Base-by-base conservation (phyloP, 2,888 invertebrate genomes). In the Subacronicta megacephala region DNA sequence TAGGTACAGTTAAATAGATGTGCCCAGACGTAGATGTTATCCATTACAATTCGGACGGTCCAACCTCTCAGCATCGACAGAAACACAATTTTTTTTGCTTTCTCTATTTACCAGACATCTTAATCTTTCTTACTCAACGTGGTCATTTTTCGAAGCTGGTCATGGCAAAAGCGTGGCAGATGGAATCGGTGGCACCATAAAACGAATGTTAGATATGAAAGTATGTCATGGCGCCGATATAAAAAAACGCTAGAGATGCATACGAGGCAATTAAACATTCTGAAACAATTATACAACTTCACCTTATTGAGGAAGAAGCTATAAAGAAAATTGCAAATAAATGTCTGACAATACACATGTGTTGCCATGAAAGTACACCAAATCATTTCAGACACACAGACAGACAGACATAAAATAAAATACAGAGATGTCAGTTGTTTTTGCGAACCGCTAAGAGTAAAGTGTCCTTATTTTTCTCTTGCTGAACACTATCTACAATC, bases 401-500 rank as follows among this genome's bases (percentile, higher is more conserved):
- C 23, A 35, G 41, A 50, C 50, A 36, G 35, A 42, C 42, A 4
- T 10, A 41, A 23, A 35, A 50, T 42, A 35, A 13, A 38, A 54
- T 44, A 42, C 15, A 56, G 56, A 56, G 56, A 46, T 44, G 36
- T 52, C 18, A 57, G 51, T 42, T 61, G 53, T 35, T 53, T 53
- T 45, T 53, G 53, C 40, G 45, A 35, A 45, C 35, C 44, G 10
- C 42, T 26, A 37, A 56, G 56, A 56, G 55, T 55, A 37, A 18
- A 42, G 31, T 56, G 60, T 51, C 31, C 45, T 12, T 61, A 46
- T 49, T 61, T 54, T 59, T 47, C 53, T 47, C 54, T 54, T n/a
- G n/a, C n/a, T n/a, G n/a, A n/a, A n/a, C n/a, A n/a, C n/a, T n/a
- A n/a, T n/a, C n/a, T n/a, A n/a, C n/a, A n/a, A n/a, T n/a, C n/a